Conservation (phyloP, 2,888 invertebrate species). For the Microplitis manilae region DNA sequence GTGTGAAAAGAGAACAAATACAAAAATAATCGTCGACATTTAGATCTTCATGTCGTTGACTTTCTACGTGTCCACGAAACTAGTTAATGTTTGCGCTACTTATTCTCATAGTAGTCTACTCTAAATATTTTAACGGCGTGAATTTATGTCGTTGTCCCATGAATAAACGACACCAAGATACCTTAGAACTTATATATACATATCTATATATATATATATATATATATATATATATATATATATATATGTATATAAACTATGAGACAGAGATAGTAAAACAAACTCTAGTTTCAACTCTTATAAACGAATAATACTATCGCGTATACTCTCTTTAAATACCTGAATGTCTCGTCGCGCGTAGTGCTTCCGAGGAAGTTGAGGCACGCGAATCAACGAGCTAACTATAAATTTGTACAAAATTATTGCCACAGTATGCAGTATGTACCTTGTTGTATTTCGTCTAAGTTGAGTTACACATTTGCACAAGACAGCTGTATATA, state of each 20-base stretch:
- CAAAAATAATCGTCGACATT: not conserved
- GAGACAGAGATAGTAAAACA: constrained; percentile 15
- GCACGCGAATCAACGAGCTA: constrained; percentile 33
- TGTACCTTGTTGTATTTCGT: not conserved
- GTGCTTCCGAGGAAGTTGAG: constrained; percentile 13
- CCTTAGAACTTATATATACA: not conserved
- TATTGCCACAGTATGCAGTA: constrained; percentile 26
- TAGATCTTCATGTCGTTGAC: constrained; percentile 43
- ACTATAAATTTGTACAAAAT: constrained; percentile 33
- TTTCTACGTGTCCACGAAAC: constrained; percentile 49
- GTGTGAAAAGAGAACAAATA: not conserved
- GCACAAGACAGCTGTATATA: constrained; percentile 7
- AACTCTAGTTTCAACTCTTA: not conserved
- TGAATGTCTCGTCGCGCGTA: constrained; percentile 9
- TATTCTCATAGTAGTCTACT: constrained; percentile 59
- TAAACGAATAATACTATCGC: not conserved
- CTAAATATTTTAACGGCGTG: constrained; percentile 63
- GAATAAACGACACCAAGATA: constrained; percentile 12
- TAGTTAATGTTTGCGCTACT: constrained; percentile 41
- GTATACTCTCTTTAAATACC: constrained; percentile 4
- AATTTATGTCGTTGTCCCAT: constrained; percentile 57
- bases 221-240: not conserved
- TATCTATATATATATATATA: not conserved
- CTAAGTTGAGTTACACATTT: not conserved
- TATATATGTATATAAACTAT: not conserved